Evolutionary conservation across 2,113 vertebrate species (phyloP).

Genomic region (Notiomystis cincta): DNA sequence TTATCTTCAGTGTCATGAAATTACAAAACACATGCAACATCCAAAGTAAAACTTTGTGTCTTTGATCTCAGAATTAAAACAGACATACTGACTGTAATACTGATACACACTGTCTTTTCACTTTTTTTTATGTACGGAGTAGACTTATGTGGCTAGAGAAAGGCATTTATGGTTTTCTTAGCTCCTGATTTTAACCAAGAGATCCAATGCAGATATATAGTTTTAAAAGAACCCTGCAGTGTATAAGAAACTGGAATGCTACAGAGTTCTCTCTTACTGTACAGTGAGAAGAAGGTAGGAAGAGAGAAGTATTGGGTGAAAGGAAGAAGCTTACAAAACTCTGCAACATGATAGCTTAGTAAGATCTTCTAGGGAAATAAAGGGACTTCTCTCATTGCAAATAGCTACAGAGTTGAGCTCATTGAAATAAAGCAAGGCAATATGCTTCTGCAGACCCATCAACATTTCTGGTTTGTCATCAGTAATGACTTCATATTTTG

Average conservation of each 20-base stretch:
- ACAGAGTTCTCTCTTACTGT: not conserved
- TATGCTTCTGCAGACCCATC: not conserved
- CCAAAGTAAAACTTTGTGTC: not conserved
- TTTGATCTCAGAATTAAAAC: slow-evolving; percentile 11
- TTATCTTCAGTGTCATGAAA: not conserved
- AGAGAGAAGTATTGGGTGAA: not conserved
- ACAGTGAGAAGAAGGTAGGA: not conserved
- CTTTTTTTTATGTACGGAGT: not conserved
- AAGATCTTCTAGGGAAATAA: not conserved
- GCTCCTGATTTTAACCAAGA: not conserved
- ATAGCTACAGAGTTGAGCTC: not conserved
- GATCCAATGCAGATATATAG: not conserved
- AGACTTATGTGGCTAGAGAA: not conserved
- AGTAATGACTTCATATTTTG: not conserved
- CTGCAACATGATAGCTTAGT: not conserved
- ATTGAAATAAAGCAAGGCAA: not conserved
- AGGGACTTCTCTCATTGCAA: not conserved
- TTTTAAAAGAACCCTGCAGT: not conserved
- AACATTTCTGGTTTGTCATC: not conserved
- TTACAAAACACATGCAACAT: not conserved
- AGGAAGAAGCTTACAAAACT: not conserved
- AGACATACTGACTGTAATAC: not conserved
- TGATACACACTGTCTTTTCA: not conserved
- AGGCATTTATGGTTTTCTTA: not conserved
- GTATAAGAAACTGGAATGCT: not conserved